Conservation (phyloP, 2,113 vertebrate genomes). For the Ivindomyrus marchei region DNA sequence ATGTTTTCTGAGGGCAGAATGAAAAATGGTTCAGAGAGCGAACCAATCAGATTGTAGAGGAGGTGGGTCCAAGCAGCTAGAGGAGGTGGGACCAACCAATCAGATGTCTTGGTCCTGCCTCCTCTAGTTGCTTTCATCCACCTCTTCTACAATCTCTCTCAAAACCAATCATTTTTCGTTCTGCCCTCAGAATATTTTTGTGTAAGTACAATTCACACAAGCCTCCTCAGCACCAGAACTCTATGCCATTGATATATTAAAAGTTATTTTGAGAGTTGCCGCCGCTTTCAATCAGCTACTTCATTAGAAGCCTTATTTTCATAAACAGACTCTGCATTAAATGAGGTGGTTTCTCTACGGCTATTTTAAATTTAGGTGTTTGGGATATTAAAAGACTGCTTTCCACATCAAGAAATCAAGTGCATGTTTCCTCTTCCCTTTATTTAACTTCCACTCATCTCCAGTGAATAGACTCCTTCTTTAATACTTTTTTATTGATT, state of each 20-base stretch:
- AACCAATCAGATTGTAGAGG: no score
- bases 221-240: neutral
- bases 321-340: neutral
- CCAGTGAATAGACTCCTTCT: neutral
- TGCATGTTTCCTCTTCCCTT: neutral
- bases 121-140: no score
- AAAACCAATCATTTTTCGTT: no score
- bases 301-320: neutral
- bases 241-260: neutral
- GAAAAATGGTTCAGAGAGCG: no score
- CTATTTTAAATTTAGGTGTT: neutral
- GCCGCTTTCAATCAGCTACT: neutral
- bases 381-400: neutral
- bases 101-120: no score
- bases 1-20: no score
- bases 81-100: no score
- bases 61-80: no score
- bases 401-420: neutral
- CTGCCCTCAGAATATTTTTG: no score
- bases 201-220: no score
- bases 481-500: slow-evolving; percentile 1
- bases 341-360: neutral
- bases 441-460: neutral
- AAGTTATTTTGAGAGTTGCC: neutral
- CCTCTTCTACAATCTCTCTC: no score